Evolutionary conservation across 2,888 invertebrate species (phyloP), one percentile per base, ranked within the genome.

Genomic region (Oegoconia quadripuncta): DNA sequence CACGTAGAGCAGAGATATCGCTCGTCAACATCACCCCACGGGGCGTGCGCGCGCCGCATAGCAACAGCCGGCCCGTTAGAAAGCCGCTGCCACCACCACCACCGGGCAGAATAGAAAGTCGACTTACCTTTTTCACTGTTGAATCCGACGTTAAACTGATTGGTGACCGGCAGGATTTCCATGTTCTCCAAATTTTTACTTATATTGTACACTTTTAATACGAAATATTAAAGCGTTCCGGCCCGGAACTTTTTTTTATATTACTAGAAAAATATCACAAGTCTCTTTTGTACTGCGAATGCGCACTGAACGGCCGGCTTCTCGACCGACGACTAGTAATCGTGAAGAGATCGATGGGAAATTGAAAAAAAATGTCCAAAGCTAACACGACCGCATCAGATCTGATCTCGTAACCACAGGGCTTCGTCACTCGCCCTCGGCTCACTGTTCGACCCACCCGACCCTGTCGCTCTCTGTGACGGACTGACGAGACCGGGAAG

Each of bases 151-250:
- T 90, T 91, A 81, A 92, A 91, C 86, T 91, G 91, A 88, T 90
- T 93, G 79, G 91, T 91, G 76, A 93, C 91, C 77, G 93, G 91
- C 78, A 94, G 90, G 82, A 94, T 92, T 90, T 94, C 94, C 94
- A 94, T 94, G 78, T 90, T 91, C 68, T 87, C 82, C 83, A 83
- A 83, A 83, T 86, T 74, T 75, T 88, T 82, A 83, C 86, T 86
- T 83, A 84, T 84, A 79, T 84, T 86, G 87, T 86, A 84, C 88
- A 88, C 88, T 86, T 87, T 83, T 65, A 72, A 67, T 71, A 70
- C 68, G 63, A 75, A 76, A 76, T 74, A 67, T 69, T 68, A 59
- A 73, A 69, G 61, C 54, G 86, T 82, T 82, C 82, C 84, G 73
- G 52, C 49, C 47, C 74, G 84, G 84, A 83, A 86, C 82, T 74